Conservation (phyloP, 2,888 invertebrate species). For the Tanytarsus gracilentus region DNA sequence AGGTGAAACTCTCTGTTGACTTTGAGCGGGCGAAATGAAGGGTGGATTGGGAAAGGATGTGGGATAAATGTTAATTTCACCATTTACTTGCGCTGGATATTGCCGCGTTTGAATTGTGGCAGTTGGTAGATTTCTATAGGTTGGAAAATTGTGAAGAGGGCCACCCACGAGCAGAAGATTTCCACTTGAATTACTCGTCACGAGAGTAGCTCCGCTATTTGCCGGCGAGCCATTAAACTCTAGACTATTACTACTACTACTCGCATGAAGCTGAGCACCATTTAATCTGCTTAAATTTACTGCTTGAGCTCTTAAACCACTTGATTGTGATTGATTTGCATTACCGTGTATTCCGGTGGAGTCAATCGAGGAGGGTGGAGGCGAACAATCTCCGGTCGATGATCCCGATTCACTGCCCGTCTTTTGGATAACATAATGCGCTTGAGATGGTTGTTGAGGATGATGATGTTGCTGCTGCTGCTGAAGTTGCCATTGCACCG, state of each 20-base stretch:
- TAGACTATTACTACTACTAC: constrained; percentile 19
- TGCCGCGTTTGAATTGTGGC: constrained; percentile 26
- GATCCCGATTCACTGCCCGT: constrained; percentile 13
- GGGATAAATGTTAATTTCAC: constrained; percentile 7
- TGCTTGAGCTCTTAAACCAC: constrained; percentile 22
- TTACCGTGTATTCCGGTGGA: constrained; percentile 20
- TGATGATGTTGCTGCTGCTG: constrained; percentile 33
- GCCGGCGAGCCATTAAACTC: constrained; percentile 17
- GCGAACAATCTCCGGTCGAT: not conserved
- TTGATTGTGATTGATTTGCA: constrained; percentile 25
- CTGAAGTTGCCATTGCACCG: constrained; percentile 38
- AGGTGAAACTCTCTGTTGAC: constrained; percentile 23
- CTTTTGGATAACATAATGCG: constrained; percentile 37
- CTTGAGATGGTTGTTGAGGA: constrained; percentile 34
- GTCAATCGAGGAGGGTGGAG: not conserved
- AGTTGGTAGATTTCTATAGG: constrained; percentile 4
- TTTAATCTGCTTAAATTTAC: constrained; percentile 28
- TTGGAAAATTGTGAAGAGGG: constrained; percentile 9
- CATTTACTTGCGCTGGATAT: constrained; percentile 7
- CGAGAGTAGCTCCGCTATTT: not conserved
- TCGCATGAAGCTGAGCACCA: constrained; percentile 31
- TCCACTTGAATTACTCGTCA: constrained; percentile 20
- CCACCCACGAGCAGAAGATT: constrained; percentile 15
- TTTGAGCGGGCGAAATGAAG: not conserved
- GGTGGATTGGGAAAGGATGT: not conserved